Evolutionary conservation across 1,140 invertebrate species (phyloP), one percentile per base, ranked within the genome.

Genomic region (Drosophila tsacasi): DNA sequence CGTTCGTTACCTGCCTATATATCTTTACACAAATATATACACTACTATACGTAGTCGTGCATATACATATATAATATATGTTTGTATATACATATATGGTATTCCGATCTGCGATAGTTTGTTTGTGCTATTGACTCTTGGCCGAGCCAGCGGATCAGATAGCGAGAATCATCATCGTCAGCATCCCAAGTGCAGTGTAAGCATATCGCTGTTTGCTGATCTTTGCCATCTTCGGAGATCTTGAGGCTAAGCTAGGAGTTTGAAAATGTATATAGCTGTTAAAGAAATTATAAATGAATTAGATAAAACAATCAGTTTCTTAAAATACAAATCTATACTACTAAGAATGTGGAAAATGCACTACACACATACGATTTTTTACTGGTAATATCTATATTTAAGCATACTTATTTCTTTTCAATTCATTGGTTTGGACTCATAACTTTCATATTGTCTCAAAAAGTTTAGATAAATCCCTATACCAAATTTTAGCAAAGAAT

Each of bases 101-200:
- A 52, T 77, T 59, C 61, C 60, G 66, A 75, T 67, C 62, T 65
- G 44, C 50, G 59, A 81, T 71, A 71, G 60, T 68, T 76, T 75
- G 64, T 75, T 76, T 75, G 64, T 80, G 60, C 67, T 64, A 80
- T 81, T 81, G 75, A 74, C 71, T 74, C 46, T 74, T 74, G 37
- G 68, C 69, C 69, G 52, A 37, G 69, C 35, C 30, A 52, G 13
- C 63, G 21, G n/a, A 71, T 71, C 67, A 71, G 67, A 71, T 55
- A 69, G 62, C 67, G 23, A 71, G 27, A 54, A 71, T 69, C 63
- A 71, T 71, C 49, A 71, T 46, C 32, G 49, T 55, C 62, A 46
- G 63, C 49, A 54, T 68, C 39, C 49, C 25, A 52, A 52, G 63
- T 66, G 63, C 63, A 66, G 63, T 30, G 21, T 62, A 52, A 47